Evolutionary conservation across 2,888 invertebrate genomes (phyloP), one percentile per base, ranked within the genome.

Genomic region (Bombylius major): DNA sequence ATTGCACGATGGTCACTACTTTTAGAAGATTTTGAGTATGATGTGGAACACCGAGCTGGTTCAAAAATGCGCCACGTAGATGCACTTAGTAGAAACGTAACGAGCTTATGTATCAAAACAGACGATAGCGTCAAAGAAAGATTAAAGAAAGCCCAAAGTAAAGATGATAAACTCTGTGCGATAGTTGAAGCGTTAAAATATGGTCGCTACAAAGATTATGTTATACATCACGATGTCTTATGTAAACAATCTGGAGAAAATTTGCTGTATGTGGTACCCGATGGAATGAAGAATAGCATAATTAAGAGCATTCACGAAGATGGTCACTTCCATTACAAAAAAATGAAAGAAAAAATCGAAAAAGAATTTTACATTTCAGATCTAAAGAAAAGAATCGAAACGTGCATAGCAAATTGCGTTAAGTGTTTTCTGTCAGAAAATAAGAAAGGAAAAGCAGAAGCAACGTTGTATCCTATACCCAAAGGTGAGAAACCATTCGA

Each of bases 391-490:
- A 39, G 42, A 13, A 48, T 55, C n/a, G 44, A 44, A 13, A 51
- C 11, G 11, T 13, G 14, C 12, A 33, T 58, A 8, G 6, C 13
- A 2, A 45, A 39, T 36, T 58, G 59, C 44, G 46, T 60, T 4
- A 45, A 36, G 3, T 61, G 59, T 50, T 59, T 59, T 32, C 36
- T 61, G 11, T 45, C 58, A 34, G 39, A 61, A 56, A 52, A 64
- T 65, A 44, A 70, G 51, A 55, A 45, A 5, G 70, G 70, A 4
- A 69, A 66, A 55, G 58, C 65, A 34, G 68, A 69, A 61, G 67
- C 64, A 62, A n/a, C 57, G n/a, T n/a, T 70, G 42, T 51, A 69
- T 51, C 60, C 65, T 0, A 64, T 72, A 3, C 63, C 65, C 11
- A 70, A 71, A 50, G 69, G 62, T 11, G 64, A 61, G 0, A 49